A percentile compares a stretch with the other conserved stretches of the same genome.
phyloP scores from a whole-genome alignment of 1,140 invertebrate species.

The Sinonovacula constricta region DNA sequence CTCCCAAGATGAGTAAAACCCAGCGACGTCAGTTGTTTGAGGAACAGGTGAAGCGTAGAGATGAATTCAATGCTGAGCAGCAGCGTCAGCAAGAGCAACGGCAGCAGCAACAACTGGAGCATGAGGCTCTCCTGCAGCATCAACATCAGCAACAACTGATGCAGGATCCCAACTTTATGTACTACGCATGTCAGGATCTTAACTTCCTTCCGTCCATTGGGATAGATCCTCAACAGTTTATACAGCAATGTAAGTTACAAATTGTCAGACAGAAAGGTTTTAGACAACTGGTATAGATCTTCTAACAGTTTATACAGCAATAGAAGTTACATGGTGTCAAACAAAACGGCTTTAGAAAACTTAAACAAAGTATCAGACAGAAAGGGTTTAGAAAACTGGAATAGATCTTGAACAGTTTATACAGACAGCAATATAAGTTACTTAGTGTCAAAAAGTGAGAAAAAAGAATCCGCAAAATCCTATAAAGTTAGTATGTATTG shows the following conservation, averaged over 20 bases:
- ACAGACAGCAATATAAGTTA: too few relatives aligned
- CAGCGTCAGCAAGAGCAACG: conserved; percentile 65
- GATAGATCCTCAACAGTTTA: conserved; percentile 43
- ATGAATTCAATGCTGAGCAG: conserved; percentile 76
- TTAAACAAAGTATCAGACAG: too few relatives aligned
- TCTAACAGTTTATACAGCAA: too few relatives aligned
- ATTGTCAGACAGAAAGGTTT: too few relatives aligned
- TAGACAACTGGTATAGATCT: too few relatives aligned
- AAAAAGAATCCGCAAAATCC: too few relatives aligned
- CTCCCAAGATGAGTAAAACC: conserved; percentile 83
- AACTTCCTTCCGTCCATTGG: conserved; percentile 47
- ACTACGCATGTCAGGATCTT: conserved; percentile 42
- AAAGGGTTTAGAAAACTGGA: too few relatives aligned
- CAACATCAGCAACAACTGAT: conserved; percentile 51
- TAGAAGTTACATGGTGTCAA: too few relatives aligned
- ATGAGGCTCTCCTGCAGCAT: conserved; percentile 52
- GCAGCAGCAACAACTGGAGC: conserved; percentile 34
- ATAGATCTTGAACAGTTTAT: too few relatives aligned
- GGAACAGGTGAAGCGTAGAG: conserved; percentile 85
- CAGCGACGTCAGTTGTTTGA: conserved; percentile 88
- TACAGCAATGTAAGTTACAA: conserved; percentile 43
- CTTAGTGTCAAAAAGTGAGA: too few relatives aligned
- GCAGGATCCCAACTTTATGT: conserved; percentile 49
- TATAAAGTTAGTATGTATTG: too few relatives aligned
- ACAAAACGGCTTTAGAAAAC: too few relatives aligned